Conservation (phyloP, 2,113 vertebrate genomes). For the Coreoperca whiteheadi region DNA sequence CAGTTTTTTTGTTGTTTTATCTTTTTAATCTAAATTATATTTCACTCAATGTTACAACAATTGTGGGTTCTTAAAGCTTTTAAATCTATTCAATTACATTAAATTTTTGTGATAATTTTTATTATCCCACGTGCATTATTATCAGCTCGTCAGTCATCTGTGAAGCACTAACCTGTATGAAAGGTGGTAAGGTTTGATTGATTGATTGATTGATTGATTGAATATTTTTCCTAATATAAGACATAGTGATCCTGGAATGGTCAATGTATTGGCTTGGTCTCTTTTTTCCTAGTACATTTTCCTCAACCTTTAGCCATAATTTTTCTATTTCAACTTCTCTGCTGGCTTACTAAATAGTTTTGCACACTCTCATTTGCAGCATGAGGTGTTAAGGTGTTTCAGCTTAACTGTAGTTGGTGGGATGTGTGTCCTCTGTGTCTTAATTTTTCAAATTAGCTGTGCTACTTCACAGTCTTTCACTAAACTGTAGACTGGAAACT, state of each 20-base stretch:
- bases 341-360: background rate
- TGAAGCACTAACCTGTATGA: too few species aligned
- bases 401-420: background rate
- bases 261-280: background rate
- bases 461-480: background rate
- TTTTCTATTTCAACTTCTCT: background rate
- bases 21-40: too few species aligned
- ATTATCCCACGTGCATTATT: too few species aligned
- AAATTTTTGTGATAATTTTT: too few species aligned
- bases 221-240: background rate
- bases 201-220: too few species aligned
- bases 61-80: too few species aligned
- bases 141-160: too few species aligned
- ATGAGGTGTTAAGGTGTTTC: background rate
- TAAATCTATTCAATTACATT: too few species aligned
- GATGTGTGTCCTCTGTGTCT: background rate
- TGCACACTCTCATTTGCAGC: background rate
- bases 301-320: background rate
- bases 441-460: conserved; percentile 9
- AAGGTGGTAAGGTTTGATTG: too few species aligned
- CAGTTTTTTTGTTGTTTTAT: too few species aligned
- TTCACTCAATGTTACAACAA: too few species aligned
- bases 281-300: background rate
- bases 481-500: background rate
- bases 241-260: background rate